Conservation (phyloP, 2,888 invertebrate genomes). For the Drosophila mettleri region DNA sequence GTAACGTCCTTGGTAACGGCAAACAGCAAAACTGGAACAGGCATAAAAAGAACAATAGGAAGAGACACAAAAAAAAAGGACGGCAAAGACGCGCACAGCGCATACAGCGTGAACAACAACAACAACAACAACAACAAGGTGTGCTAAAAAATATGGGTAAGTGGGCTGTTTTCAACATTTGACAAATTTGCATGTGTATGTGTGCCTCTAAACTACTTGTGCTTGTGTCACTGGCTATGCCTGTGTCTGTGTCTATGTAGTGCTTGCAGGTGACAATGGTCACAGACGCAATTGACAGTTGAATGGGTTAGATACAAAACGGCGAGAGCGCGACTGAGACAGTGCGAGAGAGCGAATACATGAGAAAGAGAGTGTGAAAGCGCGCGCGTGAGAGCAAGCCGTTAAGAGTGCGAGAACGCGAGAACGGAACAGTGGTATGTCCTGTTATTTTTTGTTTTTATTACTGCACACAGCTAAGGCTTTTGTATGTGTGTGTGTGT, state of each 20-base stretch:
- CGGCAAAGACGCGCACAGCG: conserved; percentile 25
- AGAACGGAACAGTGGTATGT: conserved; percentile 29
- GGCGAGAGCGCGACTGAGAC: conserved; percentile 28
- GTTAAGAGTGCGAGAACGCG: conserved; percentile 26
- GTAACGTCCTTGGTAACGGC: conserved; percentile 62
- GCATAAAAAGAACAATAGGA: conserved; percentile 55
- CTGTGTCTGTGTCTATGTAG: conserved; percentile 13
- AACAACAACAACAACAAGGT: conserved; percentile 53
- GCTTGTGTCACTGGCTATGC: neutral
- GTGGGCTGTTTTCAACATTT: conserved; percentile 59
- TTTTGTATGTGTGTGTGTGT: conserved; percentile 14
- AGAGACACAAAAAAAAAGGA: conserved; percentile 29
- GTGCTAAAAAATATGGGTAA: conserved; percentile 75
- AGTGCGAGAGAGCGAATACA: conserved; percentile 4
- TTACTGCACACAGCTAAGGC: conserved; percentile 22
- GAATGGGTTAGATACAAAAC: conserved; percentile 43
- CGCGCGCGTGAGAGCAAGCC: conserved; percentile 19
- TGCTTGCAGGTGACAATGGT: conserved; percentile 55
- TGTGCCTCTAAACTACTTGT: neutral
- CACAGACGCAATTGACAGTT: conserved; percentile 50
- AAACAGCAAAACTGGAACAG: conserved; percentile 58
- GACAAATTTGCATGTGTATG: conserved; percentile 42
- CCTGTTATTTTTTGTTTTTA: conserved; percentile 42
- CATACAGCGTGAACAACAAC: conserved; percentile 37
- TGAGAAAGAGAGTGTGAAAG: conserved; percentile 11